These are phyloP conservation scores for Burhinus bistriatus DNA, from an alignment of 2,113 vertebrate genomes.

Conservation along the genomic window DNA sequence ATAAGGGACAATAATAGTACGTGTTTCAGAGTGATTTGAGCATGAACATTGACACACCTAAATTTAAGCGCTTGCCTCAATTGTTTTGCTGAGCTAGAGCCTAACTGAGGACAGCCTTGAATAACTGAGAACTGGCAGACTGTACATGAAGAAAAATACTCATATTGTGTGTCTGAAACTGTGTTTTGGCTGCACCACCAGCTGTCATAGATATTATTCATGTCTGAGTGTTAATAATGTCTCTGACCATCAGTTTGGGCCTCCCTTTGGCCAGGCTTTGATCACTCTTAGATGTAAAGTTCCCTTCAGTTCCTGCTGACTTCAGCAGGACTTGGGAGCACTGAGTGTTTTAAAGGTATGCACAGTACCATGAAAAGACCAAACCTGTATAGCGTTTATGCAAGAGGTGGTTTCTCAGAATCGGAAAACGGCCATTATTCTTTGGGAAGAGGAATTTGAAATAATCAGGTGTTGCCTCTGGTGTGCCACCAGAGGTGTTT, in stretches of 20 bases:
- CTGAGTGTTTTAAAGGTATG: accelerated
- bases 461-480: background rate
- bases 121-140: background rate
- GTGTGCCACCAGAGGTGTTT: background rate
- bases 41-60: background rate
- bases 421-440: background rate
- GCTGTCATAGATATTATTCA: background rate
- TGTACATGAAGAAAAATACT: background rate
- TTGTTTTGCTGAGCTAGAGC: background rate
- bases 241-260: background rate
- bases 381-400: background rate
- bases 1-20: background rate
- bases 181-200: background rate
- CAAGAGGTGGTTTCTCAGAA: background rate
- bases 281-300: background rate
- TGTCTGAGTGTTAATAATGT: background rate
- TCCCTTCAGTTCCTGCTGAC: background rate
- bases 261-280: background rate
- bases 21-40: background rate
- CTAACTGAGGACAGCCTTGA: background rate
- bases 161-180: background rate
- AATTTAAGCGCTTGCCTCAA: background rate
- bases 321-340: background rate
- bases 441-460: background rate
- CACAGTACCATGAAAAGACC: background rate